phyloP scores from a whole-genome alignment of 1,140 invertebrate genomes.

The Drosophila obscura region DNA sequence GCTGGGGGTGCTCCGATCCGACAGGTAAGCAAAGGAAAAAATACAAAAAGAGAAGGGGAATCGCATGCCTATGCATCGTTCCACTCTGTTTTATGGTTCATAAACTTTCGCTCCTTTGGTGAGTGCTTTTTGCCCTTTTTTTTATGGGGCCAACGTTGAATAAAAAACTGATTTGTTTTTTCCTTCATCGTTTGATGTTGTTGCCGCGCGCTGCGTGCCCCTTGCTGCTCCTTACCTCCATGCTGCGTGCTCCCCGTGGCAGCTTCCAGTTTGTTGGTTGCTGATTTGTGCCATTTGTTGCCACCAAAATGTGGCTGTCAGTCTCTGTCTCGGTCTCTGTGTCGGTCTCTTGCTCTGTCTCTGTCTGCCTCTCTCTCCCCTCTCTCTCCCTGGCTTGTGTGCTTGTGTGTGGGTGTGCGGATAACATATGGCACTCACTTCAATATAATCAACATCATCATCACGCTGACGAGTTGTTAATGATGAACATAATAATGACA shows the following conservation, averaged over 20 bases:
- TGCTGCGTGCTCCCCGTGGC: neutral
- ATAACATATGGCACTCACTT: slow-evolving; percentile 60
- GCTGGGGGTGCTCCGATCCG: neutral
- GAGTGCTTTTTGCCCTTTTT: slow-evolving; percentile 50
- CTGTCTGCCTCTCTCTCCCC: slow-evolving; percentile 4
- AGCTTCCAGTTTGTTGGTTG: slow-evolving; percentile 1
- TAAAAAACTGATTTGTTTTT: slow-evolving; percentile 66
- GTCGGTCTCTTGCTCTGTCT: neutral
- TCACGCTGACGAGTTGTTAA: slow-evolving; percentile 60
- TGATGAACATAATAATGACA: slow-evolving; percentile 56
- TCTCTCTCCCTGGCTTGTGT: neutral
- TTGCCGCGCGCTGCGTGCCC: neutral
- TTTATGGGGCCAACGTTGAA: slow-evolving; percentile 38
- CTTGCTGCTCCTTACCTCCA: neutral
- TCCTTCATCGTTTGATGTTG: slow-evolving; percentile 35
- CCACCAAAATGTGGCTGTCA: slow-evolving; percentile 40
- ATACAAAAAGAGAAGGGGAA: slow-evolving; percentile 15
- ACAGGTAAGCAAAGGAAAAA: slow-evolving; percentile 5
- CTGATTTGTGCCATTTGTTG: slow-evolving; percentile 61
- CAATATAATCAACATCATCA: slow-evolving; percentile 48
- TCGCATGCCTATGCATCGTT: slow-evolving; percentile 60
- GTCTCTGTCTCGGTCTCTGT: neutral
- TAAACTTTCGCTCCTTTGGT: slow-evolving; percentile 57
- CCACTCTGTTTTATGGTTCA: slow-evolving; percentile 64
- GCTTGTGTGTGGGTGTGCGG: neutral